These are phyloP conservation scores for Tragulus kanchil DNA, from an alignment of 2,113 vertebrate genomes.

Conservation along the genomic window DNA sequence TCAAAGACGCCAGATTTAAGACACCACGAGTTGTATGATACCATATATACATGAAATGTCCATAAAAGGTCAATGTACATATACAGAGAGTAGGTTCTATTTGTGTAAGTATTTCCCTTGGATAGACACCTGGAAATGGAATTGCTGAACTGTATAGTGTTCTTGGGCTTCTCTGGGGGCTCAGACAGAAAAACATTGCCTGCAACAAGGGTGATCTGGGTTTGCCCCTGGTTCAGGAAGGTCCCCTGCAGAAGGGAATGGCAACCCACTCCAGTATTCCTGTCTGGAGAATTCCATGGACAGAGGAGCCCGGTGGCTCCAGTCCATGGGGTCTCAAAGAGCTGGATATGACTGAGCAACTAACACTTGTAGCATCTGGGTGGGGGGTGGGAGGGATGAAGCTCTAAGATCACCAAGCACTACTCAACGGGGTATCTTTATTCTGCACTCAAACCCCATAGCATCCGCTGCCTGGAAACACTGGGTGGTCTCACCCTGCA, in stretches of 20 bases:
- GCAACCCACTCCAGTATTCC: neutral
- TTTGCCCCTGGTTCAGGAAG: neutral
- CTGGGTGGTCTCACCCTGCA: rapidly evolving
- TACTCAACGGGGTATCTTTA: neutral
- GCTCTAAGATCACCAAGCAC: neutral
- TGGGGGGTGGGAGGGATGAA: neutral
- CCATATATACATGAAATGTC: too few relatives aligned
- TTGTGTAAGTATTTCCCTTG: neutral
- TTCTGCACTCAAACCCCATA: neutral
- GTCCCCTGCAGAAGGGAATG: neutral
- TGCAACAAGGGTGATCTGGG: neutral
- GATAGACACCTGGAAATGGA: neutral
- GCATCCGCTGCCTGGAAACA: neutral
- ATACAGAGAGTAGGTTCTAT: neutral
- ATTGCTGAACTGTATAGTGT: neutral
- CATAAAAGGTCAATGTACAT: too few relatives aligned
- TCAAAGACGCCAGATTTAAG: too few relatives aligned
- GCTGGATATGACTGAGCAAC: neutral
- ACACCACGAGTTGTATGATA: too few relatives aligned
- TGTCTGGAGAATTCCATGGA: neutral
- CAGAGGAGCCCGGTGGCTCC: neutral
- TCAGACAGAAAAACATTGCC: neutral
- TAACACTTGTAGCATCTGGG: neutral
- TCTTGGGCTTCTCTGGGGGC: neutral
- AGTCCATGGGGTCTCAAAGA: neutral